Evolutionary conservation across 2,113 vertebrate genomes (phyloP).

Genomic region (Melanotaenia duboulayi): DNA sequence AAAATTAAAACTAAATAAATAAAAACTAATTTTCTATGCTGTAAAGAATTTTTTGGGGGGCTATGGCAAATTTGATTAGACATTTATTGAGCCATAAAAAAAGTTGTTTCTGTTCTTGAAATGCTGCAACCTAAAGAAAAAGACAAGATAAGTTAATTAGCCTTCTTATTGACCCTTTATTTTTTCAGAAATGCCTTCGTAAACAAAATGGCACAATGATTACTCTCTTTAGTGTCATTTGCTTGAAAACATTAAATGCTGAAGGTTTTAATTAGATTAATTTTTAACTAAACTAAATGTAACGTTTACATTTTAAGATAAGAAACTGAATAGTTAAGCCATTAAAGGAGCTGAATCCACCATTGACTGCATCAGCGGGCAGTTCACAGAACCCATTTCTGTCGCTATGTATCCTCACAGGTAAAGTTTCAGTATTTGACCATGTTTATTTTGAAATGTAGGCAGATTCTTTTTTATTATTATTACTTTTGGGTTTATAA

Average conservation of each 20-base stretch:
- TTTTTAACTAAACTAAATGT: neutral
- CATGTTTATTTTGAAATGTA: neutral
- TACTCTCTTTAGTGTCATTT: neutral
- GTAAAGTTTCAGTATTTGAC: neutral
- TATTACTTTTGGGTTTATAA: no score
- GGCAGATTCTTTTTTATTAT: neutral
- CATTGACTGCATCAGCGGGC: neutral
- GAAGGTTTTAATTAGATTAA: conserved; percentile 2
- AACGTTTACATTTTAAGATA: conserved; percentile 20
- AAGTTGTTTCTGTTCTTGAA: no score
- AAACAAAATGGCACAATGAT: neutral
- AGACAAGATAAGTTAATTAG: no score
- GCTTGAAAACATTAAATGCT: neutral
- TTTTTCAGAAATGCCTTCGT: no score
- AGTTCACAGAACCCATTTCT: neutral
- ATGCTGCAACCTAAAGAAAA: no score
- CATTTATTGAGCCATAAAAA: no score
- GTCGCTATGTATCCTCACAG: neutral
- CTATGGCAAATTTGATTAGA: no score
- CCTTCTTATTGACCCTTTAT: no score
- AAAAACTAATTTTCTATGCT: no score
- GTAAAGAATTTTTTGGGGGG: no score
- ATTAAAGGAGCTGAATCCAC: neutral
- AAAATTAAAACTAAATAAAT: no score
- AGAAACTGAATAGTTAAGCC: conserved; percentile 6